These are phyloP conservation scores for Neogobius melanostomus DNA, from an alignment of 2,113 vertebrate species.

Conservation along the genomic window DNA sequence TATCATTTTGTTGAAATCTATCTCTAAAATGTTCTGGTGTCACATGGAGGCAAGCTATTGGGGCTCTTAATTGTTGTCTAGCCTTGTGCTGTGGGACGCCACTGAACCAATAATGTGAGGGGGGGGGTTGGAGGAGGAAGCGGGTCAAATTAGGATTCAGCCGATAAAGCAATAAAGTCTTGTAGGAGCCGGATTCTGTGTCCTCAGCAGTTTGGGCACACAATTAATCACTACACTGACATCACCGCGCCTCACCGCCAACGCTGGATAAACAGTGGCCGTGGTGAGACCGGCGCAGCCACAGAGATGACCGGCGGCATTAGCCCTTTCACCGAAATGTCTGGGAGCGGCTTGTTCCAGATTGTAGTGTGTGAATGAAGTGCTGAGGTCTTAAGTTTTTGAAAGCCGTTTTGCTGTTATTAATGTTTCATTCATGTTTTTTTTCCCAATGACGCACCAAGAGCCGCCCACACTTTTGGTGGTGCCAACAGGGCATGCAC, in stretches of 20 bases:
- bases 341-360: constrained; percentile 38
- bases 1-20: background rate
- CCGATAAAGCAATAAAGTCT: constrained; percentile 76
- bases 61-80: constrained; percentile 1
- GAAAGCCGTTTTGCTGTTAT: constrained; percentile 33
- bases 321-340: constrained; percentile 36
- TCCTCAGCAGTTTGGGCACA: constrained; percentile 71
- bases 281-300: constrained; percentile 39
- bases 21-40: background rate
- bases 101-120: constrained; percentile 35
- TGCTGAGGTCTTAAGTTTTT: constrained; percentile 48
- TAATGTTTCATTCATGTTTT: constrained; percentile 8
- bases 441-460: constrained; percentile 4
- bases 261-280: constrained; percentile 62
- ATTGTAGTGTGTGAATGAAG: constrained; percentile 27
- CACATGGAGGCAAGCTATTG: too few species aligned
- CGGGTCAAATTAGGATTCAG: constrained; percentile 70
- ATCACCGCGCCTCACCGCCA: constrained; percentile 49
- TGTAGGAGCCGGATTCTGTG: constrained; percentile 68
- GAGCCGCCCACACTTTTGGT: background rate
- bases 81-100: constrained; percentile 39
- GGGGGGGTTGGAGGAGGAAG: constrained; percentile 33
- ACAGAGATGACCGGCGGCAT: constrained; percentile 37
- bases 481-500: background rate
- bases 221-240: constrained; percentile 74